A percentile compares a stretch with the other conserved stretches of the same genome.
Conservation (phyloP, 92 coral and sea anemone genomes). For the Zoanthus gigantus region DNA sequence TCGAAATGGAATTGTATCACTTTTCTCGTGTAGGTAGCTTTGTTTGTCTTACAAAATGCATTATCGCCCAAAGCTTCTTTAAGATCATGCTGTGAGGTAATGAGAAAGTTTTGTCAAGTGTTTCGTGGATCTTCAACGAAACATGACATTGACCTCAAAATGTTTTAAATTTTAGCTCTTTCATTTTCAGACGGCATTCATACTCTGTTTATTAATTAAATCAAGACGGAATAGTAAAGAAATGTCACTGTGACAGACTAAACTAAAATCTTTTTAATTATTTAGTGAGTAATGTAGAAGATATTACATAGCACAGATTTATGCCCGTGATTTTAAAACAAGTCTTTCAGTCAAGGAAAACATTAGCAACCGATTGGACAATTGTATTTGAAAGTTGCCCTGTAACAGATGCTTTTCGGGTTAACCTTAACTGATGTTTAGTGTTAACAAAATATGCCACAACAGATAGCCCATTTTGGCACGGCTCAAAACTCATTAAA, state of each 20-base stretch:
- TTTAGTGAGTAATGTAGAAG: constrained; percentile 1
- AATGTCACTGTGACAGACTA: not conserved
- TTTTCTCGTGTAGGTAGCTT: not conserved
- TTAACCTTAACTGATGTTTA: constrained; percentile 12
- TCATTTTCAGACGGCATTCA: not conserved
- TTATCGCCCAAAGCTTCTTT: not conserved
- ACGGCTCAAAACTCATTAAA: not conserved
- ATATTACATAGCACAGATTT: constrained; percentile 2
- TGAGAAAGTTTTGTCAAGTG: constrained; percentile 23
- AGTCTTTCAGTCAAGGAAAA: constrained; percentile 29
- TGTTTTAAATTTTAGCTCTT: not conserved
- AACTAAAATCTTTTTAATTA: constrained; percentile 15
- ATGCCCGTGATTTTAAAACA: not conserved
- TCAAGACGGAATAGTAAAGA: not conserved
- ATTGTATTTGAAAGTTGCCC: constrained; percentile 22
- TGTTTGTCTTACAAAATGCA: not conserved
- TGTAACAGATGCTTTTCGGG: not conserved
- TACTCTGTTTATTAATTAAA: not conserved
- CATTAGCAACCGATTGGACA: constrained; percentile 21
- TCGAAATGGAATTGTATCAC: not conserved
- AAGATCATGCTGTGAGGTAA: constrained; percentile 24
- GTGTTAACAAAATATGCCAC: constrained; percentile 31
- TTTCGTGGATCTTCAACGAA: constrained; percentile 9
- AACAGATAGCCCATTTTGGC: not conserved
- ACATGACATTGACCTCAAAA: not conserved